phyloP scores from a whole-genome alignment of 2,888 invertebrate genomes.

The Ophion ellenae region DNA sequence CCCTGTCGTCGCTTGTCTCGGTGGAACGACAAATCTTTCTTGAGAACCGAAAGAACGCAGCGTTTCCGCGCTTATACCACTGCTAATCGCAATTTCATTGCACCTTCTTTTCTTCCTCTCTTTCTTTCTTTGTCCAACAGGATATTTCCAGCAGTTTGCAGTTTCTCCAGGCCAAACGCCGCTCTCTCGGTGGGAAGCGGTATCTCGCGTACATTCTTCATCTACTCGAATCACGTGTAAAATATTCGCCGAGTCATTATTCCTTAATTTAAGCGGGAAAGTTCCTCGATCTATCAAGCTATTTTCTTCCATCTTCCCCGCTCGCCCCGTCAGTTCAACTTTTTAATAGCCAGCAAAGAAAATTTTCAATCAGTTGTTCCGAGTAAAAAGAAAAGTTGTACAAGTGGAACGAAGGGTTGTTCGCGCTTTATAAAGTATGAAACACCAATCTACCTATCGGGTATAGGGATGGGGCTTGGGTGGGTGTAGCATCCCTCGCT shows the following conservation, averaged over 20 bases:
- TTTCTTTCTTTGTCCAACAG: neutral
- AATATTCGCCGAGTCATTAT: constrained; percentile 50
- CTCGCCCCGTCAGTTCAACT: constrained; percentile 21
- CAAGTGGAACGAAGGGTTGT: constrained; percentile 22
- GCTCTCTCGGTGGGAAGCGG: neutral
- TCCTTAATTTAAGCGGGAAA: constrained; percentile 44
- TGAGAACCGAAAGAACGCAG: constrained; percentile 57
- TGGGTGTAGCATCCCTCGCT: neutral
- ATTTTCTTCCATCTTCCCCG: neutral
- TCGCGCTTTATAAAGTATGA: constrained; percentile 48
- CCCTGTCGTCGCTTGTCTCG: constrained; percentile 68
- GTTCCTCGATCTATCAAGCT: constrained; percentile 1
- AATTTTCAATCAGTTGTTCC: constrained; percentile 51
- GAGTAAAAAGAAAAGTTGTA: constrained; percentile 37
- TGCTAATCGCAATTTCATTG: constrained; percentile 78
- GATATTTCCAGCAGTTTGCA: neutral
- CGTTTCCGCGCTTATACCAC: constrained; percentile 55
- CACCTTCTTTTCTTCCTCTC: constrained; percentile 69
- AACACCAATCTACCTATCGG: constrained; percentile 32
- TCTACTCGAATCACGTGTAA: constrained; percentile 23
- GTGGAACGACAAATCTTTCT: constrained; percentile 69
- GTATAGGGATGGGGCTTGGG: neutral
- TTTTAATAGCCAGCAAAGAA: constrained; percentile 46
- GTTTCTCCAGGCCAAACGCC: neutral
- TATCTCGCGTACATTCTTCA: neutral